Evolutionary conservation across 2,113 vertebrate genomes (phyloP).

Genomic region (Heterochromis multidens): DNA sequence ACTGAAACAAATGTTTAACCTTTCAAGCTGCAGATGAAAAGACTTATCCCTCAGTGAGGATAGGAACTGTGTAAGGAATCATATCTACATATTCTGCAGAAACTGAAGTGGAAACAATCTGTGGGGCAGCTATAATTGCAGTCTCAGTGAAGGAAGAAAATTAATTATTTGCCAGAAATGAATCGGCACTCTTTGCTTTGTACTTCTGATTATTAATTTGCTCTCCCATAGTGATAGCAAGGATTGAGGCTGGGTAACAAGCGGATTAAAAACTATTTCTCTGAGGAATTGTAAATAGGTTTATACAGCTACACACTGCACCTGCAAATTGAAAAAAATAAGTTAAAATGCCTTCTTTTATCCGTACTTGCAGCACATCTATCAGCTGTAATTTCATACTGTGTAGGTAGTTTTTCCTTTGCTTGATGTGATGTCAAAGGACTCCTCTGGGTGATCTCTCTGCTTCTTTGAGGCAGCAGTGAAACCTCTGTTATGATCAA

Average conservation of each 20-base stretch:
- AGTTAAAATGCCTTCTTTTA: conserved; percentile 8
- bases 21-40: conserved; percentile 5
- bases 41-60: background rate
- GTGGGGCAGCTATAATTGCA: conserved; percentile 36
- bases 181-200: conserved; percentile 48
- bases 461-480: background rate
- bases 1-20: conserved; percentile 10
- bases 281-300: conserved; percentile 34
- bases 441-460: conserved; percentile 32
- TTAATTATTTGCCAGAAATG: conserved; percentile 56
- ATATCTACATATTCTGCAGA: conserved; percentile 11
- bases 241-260: conserved; percentile 21
- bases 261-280: conserved; percentile 39
- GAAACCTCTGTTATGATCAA: conserved; percentile 15
- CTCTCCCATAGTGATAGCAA: conserved; percentile 26
- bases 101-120: conserved; percentile 27
- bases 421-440: conserved; percentile 25
- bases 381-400: conserved; percentile 39
- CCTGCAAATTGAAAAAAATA: conserved; percentile 18
- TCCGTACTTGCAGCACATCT: conserved; percentile 4
- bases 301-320: conserved; percentile 14
- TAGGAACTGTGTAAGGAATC: background rate
- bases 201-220: conserved; percentile 60
- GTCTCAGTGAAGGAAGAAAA: conserved; percentile 47
- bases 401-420: background rate